Evolutionary conservation across 2,113 vertebrate genomes (phyloP), one percentile per base, ranked within the genome.

Genomic region (Phoxinus phoxinus): DNA sequence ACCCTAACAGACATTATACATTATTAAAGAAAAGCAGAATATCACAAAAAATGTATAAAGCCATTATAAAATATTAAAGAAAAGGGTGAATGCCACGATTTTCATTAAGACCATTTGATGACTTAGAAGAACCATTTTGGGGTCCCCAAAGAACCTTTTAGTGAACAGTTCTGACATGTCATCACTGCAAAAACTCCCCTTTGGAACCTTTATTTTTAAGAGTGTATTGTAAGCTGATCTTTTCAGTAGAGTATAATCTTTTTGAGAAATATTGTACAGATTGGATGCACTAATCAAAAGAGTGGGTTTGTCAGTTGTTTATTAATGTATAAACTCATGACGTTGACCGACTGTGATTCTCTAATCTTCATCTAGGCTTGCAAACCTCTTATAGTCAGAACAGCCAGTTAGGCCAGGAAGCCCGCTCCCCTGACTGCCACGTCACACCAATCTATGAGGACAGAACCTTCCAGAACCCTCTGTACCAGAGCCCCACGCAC

Each of bases 381-480:
- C 93, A 94, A 89, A 95, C 94, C 90, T 94, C 95, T 0, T 95
- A 95, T 6, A 85, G 90, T 35, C 94, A 94, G 21, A 72, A 89
- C 0, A 92, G 87, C 46, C 94, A 94, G 85, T 91, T 94, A 0
- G 94, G 97, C 1, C 96, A 96, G 32, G 97, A 98, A 23, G 86
- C 96, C 72, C 95, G 95, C 69, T 99, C 98, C 88, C 97, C 98
- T 0, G 97, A 98, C 89, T 86, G 97, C 91, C 97, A 98, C 91
- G 97, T 98, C 92, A 97, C 96, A 4, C 96, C 98, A 0, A 96
- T 98, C 84, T 99, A 98, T 1, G 97, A 99, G 73, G 98, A 97
- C 86, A 91, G 91, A 74, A 90, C 94, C 84, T 95, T 95, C 89
- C 94, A 94, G 87, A 94, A 94, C 88, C 94, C 94, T 0, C 89